These are phyloP conservation scores for Sebastes reedi DNA, from an alignment of 2,797 vertebrate species.

Conservation along the genomic window DNA sequence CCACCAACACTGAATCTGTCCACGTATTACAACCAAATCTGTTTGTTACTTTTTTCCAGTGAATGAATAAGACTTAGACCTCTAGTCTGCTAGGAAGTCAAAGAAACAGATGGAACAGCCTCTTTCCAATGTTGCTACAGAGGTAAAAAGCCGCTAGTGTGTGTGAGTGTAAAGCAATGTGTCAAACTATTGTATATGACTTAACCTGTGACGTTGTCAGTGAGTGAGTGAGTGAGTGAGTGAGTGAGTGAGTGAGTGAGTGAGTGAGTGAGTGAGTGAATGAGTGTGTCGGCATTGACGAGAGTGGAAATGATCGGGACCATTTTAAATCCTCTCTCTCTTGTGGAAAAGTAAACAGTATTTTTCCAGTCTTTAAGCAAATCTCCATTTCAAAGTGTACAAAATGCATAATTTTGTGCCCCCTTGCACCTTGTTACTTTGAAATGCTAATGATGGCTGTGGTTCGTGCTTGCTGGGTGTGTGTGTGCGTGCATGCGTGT, in stretches of 20 bases:
- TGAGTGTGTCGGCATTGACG: not conserved
- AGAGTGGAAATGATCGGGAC: conserved; percentile 26
- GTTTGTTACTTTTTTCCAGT: not conserved
- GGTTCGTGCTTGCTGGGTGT: conserved; percentile 27
- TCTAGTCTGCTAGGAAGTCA: not conserved
- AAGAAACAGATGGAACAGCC: not conserved
- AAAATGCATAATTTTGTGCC: conserved; percentile 72
- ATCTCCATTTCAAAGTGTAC: conserved; percentile 72
- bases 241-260: not conserved
- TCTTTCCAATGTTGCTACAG: not conserved
- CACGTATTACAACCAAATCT: not conserved
- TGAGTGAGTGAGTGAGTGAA: not conserved
- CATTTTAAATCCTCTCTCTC: conserved; percentile 46
- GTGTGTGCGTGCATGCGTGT: conserved; percentile 9
- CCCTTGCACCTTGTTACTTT: conserved; percentile 73
- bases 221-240: not conserved
- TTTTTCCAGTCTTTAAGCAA: conserved; percentile 73
- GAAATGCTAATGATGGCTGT: conserved; percentile 73
- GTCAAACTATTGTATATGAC: not conserved
- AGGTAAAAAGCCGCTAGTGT: not conserved
- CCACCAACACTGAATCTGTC: not conserved
- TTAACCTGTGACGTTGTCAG: not conserved
- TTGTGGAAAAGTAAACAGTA: conserved; percentile 66
- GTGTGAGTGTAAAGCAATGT: not conserved
- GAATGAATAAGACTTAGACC: not conserved